Evolutionary conservation across 2,888 invertebrate genomes (phyloP).

Genomic region (Ophion ellenae): DNA sequence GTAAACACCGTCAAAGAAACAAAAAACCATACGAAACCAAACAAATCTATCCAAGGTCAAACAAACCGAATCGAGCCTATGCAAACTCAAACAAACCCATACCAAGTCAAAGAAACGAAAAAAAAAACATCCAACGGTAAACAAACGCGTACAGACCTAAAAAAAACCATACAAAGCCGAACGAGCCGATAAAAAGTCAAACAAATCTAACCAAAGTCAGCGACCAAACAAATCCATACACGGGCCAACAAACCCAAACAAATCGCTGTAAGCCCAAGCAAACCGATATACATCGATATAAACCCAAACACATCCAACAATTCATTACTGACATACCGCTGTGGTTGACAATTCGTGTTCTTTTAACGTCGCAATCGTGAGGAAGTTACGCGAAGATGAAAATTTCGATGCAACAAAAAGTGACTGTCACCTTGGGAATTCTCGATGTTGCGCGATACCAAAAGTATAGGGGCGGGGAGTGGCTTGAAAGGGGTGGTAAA

Average conservation of each 20-base stretch:
- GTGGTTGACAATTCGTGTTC: background rate
- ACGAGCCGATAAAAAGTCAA: no score
- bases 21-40: background rate
- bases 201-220: no score
- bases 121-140: background rate
- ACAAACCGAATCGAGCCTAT: background rate
- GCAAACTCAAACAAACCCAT: background rate
- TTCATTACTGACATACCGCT: background rate
- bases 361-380: background rate
- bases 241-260: no score
- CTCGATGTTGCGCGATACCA: constrained; percentile 67
- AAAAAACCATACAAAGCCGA: no score
- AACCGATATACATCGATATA: background rate
- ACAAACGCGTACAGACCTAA: background rate
- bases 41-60: background rate
- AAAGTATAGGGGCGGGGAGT: constrained; percentile 43
- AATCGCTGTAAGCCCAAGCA: background rate
- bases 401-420: constrained; percentile 42
- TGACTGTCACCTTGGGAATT: constrained; percentile 68
- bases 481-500: constrained; percentile 47
- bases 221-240: no score
- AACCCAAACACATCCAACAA: background rate
- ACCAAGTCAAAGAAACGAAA: background rate
- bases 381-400: background rate
- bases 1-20: background rate